Evolutionary conservation across 2,888 invertebrate species (phyloP), one percentile per base, ranked within the genome.

Genomic region (Saturnia pavonia): DNA sequence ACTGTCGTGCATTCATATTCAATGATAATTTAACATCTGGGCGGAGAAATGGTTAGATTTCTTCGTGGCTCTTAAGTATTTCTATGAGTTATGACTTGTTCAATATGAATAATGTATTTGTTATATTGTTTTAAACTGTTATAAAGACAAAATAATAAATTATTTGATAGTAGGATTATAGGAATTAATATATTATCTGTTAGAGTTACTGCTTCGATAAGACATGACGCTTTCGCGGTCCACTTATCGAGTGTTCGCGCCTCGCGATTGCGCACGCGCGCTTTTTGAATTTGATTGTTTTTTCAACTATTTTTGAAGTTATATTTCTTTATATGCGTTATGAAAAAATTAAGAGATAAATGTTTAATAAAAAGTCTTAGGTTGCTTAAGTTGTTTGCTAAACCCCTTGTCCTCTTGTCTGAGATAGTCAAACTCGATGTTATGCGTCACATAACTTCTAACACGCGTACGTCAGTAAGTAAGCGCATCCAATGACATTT

Each of bases 111-210:
- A 51, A n/a, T 51, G 6, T n/a, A 51, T 51, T 51, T 6, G 14
- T 51, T 8, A 54, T 22, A 19, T 14, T 22, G n/a, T 54, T 22
- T 11, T 27, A 9, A 27, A 60, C 6, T 14, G 16, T 27, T 27
- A 8, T 25, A 12, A 54, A 54, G 22, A 22, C 22, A 27, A 60
- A 14, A 60, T 57, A 57, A 57, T 57, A 60, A 4, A 14, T 16
- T 27, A 25, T 27, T 27, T 25, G 57, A 60, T 60, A 60, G 27
- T 14, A 60, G 3, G 57, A 60, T 60, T 60, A 60, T 1, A 14
- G 57, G 57, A 27, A 60, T 60, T 60, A 60, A 60, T 27, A 60
- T 60, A 14, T 60, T 27, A 60, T 60, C 57, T 25, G 25, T 60
- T 11, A 12, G 19, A 60, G 14, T 60, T 60, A 60, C 27, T 60